Conservation (phyloP, 2,888 invertebrate species). For the Kuschelorhynchus macadamiae region DNA sequence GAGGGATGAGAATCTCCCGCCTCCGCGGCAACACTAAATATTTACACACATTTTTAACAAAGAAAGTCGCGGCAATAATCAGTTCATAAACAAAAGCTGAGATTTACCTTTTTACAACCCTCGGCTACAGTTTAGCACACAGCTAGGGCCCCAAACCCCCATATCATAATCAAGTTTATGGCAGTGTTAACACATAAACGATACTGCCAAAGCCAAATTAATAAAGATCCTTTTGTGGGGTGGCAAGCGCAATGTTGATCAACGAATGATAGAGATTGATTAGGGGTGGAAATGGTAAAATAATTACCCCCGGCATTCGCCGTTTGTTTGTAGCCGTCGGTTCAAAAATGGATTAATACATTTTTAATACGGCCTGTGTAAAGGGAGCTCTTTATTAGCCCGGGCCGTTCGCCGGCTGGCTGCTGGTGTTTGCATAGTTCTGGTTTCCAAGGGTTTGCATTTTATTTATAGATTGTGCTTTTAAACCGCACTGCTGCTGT, state of each 20-base stretch:
- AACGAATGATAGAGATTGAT: slow-evolving; percentile 69
- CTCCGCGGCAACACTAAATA: too few species aligned
- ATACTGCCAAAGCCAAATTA: slow-evolving; percentile 60
- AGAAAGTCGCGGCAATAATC: too few species aligned
- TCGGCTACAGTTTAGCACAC: background rate
- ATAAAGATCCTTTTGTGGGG: slow-evolving; percentile 59
- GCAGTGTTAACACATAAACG: slow-evolving; percentile 60
- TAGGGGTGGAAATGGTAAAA: slow-evolving; percentile 69
- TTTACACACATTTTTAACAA: too few species aligned
- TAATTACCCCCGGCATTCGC: slow-evolving; percentile 67
- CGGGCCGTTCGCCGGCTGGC: slow-evolving; percentile 43
- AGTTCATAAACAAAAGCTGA: too few species aligned
- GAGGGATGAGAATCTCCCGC: too few species aligned
- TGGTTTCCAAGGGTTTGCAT: slow-evolving; percentile 55
- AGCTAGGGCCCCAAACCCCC: slow-evolving; percentile 7
- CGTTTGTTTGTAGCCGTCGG: slow-evolving; percentile 61
- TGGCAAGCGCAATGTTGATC: slow-evolving; percentile 59
- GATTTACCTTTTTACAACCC: slow-evolving; percentile 3
- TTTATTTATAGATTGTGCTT: slow-evolving; percentile 43
- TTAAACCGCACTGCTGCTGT: slow-evolving; percentile 21
- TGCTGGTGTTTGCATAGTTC: slow-evolving; percentile 63
- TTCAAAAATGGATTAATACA: slow-evolving; percentile 69
- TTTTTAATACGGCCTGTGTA: slow-evolving; percentile 68
- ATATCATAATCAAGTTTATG: slow-evolving; percentile 37
- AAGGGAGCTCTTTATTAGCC: slow-evolving; percentile 64